phyloP scores from a whole-genome alignment of 2,888 invertebrate genomes.

The Melolontha melolontha region DNA sequence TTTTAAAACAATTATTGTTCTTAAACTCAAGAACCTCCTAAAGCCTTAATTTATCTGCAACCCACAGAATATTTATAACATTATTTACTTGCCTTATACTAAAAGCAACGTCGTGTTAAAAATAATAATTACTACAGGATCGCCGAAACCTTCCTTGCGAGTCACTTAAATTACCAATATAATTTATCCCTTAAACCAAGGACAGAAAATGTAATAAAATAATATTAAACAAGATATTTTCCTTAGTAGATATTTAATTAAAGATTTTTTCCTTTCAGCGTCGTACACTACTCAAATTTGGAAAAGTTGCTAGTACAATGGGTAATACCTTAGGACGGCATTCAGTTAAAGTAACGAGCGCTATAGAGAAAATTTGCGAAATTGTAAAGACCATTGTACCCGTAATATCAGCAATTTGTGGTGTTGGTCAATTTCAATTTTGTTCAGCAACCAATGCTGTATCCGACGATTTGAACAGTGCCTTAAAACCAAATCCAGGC shows the following conservation, averaged over 20 bases:
- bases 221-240: not conserved
- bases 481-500: constrained; percentile 51
- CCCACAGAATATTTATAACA: too few species aligned
- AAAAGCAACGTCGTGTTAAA: too few species aligned
- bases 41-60: too few species aligned
- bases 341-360: constrained; percentile 58
- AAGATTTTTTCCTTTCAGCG: constrained; percentile 53
- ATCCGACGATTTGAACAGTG: constrained; percentile 54
- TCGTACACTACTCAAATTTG: constrained; percentile 58
- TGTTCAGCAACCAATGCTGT: constrained; percentile 60
- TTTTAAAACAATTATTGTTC: too few species aligned
- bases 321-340: constrained; percentile 61
- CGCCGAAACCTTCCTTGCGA: too few species aligned
- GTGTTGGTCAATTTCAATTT: constrained; percentile 63
- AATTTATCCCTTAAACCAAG: too few species aligned
- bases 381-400: constrained; percentile 63
- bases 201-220: too few species aligned
- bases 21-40: too few species aligned
- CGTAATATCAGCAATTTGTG: constrained; percentile 62
- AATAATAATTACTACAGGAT: too few species aligned
- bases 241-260: too few species aligned
- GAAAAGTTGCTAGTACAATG: constrained; percentile 59
- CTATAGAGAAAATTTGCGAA: constrained; percentile 62
- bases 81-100: too few species aligned
- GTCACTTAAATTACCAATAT: too few species aligned